Base-by-base conservation (phyloP, 2,888 invertebrate genomes). In the Agrotis clavis region DNA sequence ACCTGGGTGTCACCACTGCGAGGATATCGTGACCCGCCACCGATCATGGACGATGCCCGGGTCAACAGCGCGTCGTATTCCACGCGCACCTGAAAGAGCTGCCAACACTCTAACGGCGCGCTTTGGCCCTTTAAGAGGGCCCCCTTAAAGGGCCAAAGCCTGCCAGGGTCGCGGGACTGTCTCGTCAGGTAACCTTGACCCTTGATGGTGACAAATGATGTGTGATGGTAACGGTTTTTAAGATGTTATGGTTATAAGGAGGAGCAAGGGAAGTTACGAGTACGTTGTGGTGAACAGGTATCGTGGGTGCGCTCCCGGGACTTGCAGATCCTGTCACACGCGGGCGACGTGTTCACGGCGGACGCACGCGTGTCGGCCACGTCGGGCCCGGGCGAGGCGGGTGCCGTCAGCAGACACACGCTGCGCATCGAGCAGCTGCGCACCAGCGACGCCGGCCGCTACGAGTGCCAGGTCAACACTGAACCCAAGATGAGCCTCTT, bases 381-480 rank as follows among this genome's bases (percentile, higher is more conserved):
- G 35, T 7, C 19, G n/a, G 14, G 16, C 25, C 5, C 14, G 30
- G 95, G 96, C 87, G 89, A 91, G 60, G 69, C 41, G 41, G 41
- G 11, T 1, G 41, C 56, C 61, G 71, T 57, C 67, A 56, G 97
- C 59, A 97, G 97, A 96, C 94, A 95, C 90, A 96, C 97, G 71
- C 95, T 98, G 84, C 94, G 96, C 85, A 96, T 98, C 82, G 96
- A 96, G 83, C 96, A 96, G n/a, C 97, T 97, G 75, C 97, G 96
- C 75, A 89, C 93, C 67, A 87, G 94, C 30, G 98, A 98, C 92
- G 94, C 97, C 4, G 98, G 98, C 77, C 96, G 97, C 81, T 98
- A 98, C 94, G 98, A 98, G 95, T 98, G 98, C 88, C 98, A 98
- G 94, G 97, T 98, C 87, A 98, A 98, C 94, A 97, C 97, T 1